Evolutionary conservation across 1,140 invertebrate species (phyloP).

Genomic region (Nautilus pompilius): DNA sequence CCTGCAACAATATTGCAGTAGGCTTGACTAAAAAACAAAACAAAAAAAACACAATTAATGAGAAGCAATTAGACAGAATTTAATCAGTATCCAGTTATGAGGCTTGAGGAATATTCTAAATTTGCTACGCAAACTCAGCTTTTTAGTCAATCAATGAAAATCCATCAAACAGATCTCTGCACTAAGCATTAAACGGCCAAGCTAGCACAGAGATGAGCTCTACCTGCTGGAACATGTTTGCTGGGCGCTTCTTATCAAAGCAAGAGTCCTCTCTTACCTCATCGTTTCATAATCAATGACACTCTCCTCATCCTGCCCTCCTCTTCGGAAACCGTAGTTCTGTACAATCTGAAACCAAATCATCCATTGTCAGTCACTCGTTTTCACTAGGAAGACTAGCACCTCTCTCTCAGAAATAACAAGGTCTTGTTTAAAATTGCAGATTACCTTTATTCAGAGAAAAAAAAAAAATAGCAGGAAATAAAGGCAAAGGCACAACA

Average conservation of each 20-base stretch:
- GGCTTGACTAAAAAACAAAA: conserved; percentile 69
- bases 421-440: no score
- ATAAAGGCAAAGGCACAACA: conserved; percentile 5
- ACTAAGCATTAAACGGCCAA: background rate
- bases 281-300: conserved; percentile 91
- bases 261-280: no score
- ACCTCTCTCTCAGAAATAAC: no score
- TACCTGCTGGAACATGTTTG: background rate
- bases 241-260: no score
- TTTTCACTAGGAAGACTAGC: no score
- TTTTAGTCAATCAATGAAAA: background rate
- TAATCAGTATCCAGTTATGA: background rate
- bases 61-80: conserved; percentile 8
- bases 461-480: conserved; percentile 8
- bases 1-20: conserved; percentile 95
- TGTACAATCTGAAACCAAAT: conserved; percentile 64
- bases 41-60: conserved; percentile 26
- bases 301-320: conserved; percentile 40
- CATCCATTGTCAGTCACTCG: no score
- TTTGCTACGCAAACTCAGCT: background rate
- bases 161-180: no score
- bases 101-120: no score
- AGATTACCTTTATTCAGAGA: no score
- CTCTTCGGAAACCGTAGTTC: conserved; percentile 52
- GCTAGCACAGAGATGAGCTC: background rate